Evolutionary conservation across 2,888 invertebrate genomes (phyloP), one percentile per base, ranked within the genome.

Genomic region (Rhogogaster chlorosoma): DNA sequence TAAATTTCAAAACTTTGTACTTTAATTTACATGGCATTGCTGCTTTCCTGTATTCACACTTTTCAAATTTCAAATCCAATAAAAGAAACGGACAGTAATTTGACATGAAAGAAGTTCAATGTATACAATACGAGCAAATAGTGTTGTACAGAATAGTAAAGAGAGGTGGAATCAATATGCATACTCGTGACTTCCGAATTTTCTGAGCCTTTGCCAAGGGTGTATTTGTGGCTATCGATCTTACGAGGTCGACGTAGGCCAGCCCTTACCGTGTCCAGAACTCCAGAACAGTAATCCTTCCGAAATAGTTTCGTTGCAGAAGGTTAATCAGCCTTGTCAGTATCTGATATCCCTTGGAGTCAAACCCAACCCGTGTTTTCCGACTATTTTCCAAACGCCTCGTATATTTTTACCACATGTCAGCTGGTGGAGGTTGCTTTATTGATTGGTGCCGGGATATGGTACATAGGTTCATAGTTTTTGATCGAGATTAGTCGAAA

Each of bases 131-230:
- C 67, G 18, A 67, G 26, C 3, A 67, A 32, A 15, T 67, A 67
- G 67, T 67, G 67, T 80, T 61, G 18, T 61, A 10, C 38, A 4
- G 61, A 61, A 57, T 61, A 80, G 61, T 36, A 61, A 61, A 38
- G 9, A 57, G 78, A 38, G 78, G 38, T 32, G 22, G 57, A 80
- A 49, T 80, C 80, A 61, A 61, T 80, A 80, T 80, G 80, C 57
- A 80, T 49, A 80, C 49, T 61, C 57, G 80, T 57, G 80, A 61
- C 57, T 80, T 80, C 80, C 80, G 61, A 80, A 80, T 80, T 80
- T 61, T 38, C 57, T 80, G 80, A 80, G 38, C 80, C 80, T 61
- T 80, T 80, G 80, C 80, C 80, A 80, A 80, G 49, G 38, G 80
- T 61, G 15, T 80, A 80, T 36, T 80, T 32, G 80, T 61, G 61